Conservation (phyloP, 2,797 vertebrate genomes). For the Megalops cyprinoides region DNA sequence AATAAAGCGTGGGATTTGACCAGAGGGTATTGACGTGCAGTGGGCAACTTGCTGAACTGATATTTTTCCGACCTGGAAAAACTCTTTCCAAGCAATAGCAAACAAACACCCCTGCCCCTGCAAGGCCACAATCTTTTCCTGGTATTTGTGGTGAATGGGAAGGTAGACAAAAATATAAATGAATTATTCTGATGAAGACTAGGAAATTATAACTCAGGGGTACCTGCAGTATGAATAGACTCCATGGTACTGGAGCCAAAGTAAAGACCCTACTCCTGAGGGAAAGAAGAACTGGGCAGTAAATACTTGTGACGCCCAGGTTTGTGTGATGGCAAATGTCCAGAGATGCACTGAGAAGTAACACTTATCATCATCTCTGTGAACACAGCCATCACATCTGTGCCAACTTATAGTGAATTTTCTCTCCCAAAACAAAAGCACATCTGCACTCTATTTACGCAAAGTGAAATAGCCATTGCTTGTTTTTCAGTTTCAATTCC, state of each 20-base stretch:
- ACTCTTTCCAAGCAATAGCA: slow-evolving; percentile 44
- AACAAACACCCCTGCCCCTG: slow-evolving; percentile 49
- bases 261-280: slow-evolving; percentile 36
- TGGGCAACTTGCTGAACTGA: slow-evolving; percentile 53
- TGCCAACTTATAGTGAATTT: too few species aligned
- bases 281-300: slow-evolving; percentile 28
- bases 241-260: slow-evolving; percentile 40
- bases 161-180: slow-evolving; percentile 46
- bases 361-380: background rate
- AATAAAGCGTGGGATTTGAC: slow-evolving; percentile 61
- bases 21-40: slow-evolving; percentile 50
- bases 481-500: too few species aligned
- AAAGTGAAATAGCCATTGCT: too few species aligned
- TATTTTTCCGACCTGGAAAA: slow-evolving; percentile 54
- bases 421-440: background rate
- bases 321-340: background rate
- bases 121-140: slow-evolving; percentile 39
- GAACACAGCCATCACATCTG: background rate
- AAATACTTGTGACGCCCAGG: background rate
- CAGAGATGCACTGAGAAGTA: background rate
- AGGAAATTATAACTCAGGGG: slow-evolving; percentile 33
- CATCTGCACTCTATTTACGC: too few species aligned
- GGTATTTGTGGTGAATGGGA: slow-evolving; percentile 40
- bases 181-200: slow-evolving; percentile 35
- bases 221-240: slow-evolving; percentile 36